These are phyloP conservation scores for Paguma larvata DNA, from an alignment of 2,797 vertebrate species.

Conservation along the genomic window DNA sequence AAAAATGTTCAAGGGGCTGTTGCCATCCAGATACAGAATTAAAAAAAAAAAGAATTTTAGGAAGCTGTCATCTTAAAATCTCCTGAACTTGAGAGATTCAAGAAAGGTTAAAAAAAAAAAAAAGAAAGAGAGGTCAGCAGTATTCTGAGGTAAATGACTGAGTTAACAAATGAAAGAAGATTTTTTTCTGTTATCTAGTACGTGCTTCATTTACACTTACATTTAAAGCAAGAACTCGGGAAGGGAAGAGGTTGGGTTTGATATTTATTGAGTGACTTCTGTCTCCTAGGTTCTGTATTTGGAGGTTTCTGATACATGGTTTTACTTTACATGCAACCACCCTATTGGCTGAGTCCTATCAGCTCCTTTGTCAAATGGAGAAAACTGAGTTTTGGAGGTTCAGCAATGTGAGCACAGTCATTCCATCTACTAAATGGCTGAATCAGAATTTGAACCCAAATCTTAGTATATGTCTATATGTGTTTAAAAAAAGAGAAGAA, in stretches of 20 bases:
- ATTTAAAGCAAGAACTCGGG: slow-evolving; percentile 42
- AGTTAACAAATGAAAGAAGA: not conserved
- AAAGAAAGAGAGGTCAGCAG: not conserved
- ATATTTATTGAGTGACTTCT: not conserved
- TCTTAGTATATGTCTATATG: not conserved
- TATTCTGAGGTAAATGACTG: slow-evolving; percentile 15
- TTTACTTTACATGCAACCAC: not conserved
- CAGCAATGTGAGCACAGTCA: not conserved
- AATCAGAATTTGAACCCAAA: not conserved
- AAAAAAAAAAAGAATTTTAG: not conserved
- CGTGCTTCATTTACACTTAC: not conserved
- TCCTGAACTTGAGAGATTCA: slow-evolving; percentile 24
- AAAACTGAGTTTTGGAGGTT: slow-evolving; percentile 28
- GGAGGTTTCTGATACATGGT: slow-evolving; percentile 2
- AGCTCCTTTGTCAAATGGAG: not conserved
- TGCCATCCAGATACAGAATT: not conserved
- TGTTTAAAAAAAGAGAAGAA: not conserved
- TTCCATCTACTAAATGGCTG: not conserved
- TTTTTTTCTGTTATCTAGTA: slow-evolving; percentile 21
- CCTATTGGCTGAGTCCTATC: not conserved
- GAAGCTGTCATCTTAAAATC: slow-evolving; percentile 44
- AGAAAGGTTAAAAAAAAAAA: not conserved
- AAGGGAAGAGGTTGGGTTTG: not conserved
- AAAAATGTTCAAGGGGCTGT: not conserved
- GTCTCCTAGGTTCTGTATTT: not conserved